phyloP scores from a whole-genome alignment of 2,113 vertebrate species.

The Microcebus tavaratra region DNA sequence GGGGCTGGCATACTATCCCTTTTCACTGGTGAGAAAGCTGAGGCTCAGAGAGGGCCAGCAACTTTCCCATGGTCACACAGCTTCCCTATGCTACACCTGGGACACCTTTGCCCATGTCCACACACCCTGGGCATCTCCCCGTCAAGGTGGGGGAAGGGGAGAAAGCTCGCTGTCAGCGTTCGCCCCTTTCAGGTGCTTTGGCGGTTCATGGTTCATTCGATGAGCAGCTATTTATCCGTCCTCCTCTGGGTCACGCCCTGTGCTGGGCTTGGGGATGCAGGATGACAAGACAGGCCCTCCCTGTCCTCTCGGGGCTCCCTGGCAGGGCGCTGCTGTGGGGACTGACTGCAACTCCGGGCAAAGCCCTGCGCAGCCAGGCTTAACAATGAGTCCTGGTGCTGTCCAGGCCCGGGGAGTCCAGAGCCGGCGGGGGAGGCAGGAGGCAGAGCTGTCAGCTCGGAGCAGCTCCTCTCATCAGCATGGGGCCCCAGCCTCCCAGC shows the following conservation, averaged over 20 bases:
- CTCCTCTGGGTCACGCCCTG: neutral
- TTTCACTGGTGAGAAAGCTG: neutral
- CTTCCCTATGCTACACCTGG: neutral
- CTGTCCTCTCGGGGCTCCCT: neutral
- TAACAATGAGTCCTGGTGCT: neutral
- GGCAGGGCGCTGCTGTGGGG: neutral
- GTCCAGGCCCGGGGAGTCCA: neutral
- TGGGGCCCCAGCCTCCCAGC: constrained; percentile 69
- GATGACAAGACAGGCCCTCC: neutral
- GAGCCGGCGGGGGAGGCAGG: neutral
- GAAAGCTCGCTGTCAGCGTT: fast-evolving
- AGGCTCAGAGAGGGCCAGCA: neutral
- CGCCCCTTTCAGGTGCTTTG: neutral
- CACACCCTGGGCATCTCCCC: neutral
- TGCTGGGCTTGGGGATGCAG: neutral
- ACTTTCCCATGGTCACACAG: neutral
- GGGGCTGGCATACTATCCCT: too few relatives aligned
- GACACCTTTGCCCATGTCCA: neutral
- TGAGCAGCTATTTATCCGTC: neutral
- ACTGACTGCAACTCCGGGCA: neutral
- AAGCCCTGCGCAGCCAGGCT: neutral
- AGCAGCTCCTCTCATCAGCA: constrained; percentile 58
- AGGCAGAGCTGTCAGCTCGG: constrained; percentile 39
- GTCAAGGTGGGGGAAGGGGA: neutral
- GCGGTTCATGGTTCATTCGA: fast-evolving